Percentiles rank a stretch among this genome's conserved stretches.
These are phyloP conservation scores for Poecilia picta DNA, from an alignment of 2,797 vertebrate species.

Conservation along the genomic window DNA sequence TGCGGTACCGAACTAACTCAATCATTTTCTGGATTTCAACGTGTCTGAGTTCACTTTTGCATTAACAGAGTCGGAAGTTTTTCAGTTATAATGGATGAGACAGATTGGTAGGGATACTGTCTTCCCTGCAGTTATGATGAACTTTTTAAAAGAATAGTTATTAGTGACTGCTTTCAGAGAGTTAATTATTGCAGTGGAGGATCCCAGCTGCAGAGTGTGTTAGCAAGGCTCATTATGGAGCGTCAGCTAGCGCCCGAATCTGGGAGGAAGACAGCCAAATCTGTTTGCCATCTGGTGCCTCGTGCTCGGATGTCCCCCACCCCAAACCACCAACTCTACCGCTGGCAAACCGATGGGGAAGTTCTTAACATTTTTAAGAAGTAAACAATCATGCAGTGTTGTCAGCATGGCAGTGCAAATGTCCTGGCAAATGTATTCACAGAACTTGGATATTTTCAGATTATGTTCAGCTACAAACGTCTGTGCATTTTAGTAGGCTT, in stretches of 20 bases:
- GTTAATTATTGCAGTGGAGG: slow-evolving; percentile 66
- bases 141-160: slow-evolving; percentile 47
- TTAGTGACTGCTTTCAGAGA: slow-evolving; percentile 50
- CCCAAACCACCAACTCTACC: slow-evolving; percentile 32
- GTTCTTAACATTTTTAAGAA: slow-evolving; percentile 36
- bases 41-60: not conserved
- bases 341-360: slow-evolving; percentile 27
- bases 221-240: slow-evolving; percentile 62
- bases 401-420: not conserved
- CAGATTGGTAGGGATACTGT: slow-evolving; percentile 16
- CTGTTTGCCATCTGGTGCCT: slow-evolving; percentile 64
- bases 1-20: not conserved
- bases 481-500: not conserved
- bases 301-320: slow-evolving; percentile 27
- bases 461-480: not conserved
- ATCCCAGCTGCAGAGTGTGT: slow-evolving; percentile 66
- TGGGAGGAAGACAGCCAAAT: slow-evolving; percentile 60
- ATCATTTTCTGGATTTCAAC: not conserved
- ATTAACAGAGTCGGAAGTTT: not conserved
- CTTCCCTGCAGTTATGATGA: slow-evolving; percentile 28
- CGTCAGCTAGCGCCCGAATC: slow-evolving; percentile 57
- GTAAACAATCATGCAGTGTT: slow-evolving; percentile 8
- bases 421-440: not conserved
- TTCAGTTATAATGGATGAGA: not conserved
- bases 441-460: not conserved